A percentile compares a stretch with the other conserved stretches of the same genome.
Evolutionary conservation across 2,113 vertebrate genomes (phyloP).

Genomic region (Thalassoma bifasciatum): DNA sequence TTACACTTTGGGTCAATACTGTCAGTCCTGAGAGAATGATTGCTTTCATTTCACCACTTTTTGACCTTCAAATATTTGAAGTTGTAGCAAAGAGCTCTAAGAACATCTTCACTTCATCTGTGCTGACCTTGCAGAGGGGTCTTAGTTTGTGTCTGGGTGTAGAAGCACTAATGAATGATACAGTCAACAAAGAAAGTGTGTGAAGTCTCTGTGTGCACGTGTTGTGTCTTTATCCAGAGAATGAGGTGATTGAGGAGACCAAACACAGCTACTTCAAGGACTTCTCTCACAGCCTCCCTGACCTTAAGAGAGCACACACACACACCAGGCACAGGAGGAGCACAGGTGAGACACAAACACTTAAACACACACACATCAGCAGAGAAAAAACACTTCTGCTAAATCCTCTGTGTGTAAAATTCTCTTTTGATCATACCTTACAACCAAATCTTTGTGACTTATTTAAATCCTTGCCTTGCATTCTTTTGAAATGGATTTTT

Average conservation of each 20-base stretch:
- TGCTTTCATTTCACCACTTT: too few relatives aligned
- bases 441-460: too few relatives aligned
- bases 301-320: conserved; percentile 71
- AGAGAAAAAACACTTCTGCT: too few relatives aligned
- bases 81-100: not conserved
- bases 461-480: too few relatives aligned
- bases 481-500: too few relatives aligned
- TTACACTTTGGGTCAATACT: not conserved
- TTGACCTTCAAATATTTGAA: not conserved
- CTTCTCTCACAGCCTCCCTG: conserved; percentile 64
- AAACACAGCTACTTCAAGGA: conserved; percentile 79
- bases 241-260: conserved; percentile 77
- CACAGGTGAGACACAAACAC: conserved; percentile 63
- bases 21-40: not conserved
- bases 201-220: conserved; percentile 29
- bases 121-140: not conserved
- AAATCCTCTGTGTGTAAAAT: too few relatives aligned
- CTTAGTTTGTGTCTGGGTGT: conserved; percentile 23
- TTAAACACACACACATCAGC: not conserved
- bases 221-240: conserved; percentile 73
- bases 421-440: too few relatives aligned
- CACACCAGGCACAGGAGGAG: conserved; percentile 78
- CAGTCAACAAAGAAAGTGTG: conserved; percentile 27
- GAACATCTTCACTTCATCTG: too few relatives aligned
- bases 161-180: conserved; percentile 18